Conservation (phyloP, 2,113 vertebrate species). For the Corythaeola cristata region DNA sequence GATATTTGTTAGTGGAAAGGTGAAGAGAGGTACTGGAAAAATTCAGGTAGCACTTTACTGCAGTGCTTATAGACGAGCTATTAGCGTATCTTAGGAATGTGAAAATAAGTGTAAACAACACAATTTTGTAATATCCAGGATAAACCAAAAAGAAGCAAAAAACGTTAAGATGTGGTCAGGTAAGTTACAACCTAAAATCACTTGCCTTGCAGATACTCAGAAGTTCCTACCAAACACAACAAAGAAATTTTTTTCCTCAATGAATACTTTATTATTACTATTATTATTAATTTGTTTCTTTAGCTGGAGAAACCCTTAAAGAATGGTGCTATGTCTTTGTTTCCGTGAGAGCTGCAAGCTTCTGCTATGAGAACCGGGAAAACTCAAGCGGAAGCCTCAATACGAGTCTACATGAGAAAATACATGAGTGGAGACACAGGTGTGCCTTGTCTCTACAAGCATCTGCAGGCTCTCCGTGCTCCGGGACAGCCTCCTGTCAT, state of each 20-base stretch:
- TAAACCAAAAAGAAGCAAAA: neutral
- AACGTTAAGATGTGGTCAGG: neutral
- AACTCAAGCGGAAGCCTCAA: neutral
- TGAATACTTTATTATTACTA: neutral
- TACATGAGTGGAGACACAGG: accelerated
- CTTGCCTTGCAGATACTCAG: neutral
- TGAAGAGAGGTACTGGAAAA: constrained; percentile 8
- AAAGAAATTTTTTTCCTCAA: neutral
- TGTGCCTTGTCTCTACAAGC: neutral
- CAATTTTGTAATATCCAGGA: neutral
- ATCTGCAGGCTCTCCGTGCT: neutral
- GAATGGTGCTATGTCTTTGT: neutral
- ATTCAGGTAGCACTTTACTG: neutral
- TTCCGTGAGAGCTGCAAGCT: neutral
- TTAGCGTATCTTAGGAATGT: neutral
- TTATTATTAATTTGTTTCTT: neutral
- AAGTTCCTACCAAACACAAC: neutral
- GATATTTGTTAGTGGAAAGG: neutral
- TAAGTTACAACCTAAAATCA: neutral
- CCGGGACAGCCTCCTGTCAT: neutral
- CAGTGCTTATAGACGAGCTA: neutral
- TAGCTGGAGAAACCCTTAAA: neutral
- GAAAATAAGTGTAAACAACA: neutral
- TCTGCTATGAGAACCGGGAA: neutral
- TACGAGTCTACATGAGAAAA: neutral